Base-by-base conservation (phyloP, 2,113 vertebrate genomes). In the Pao palembangensis region DNA sequence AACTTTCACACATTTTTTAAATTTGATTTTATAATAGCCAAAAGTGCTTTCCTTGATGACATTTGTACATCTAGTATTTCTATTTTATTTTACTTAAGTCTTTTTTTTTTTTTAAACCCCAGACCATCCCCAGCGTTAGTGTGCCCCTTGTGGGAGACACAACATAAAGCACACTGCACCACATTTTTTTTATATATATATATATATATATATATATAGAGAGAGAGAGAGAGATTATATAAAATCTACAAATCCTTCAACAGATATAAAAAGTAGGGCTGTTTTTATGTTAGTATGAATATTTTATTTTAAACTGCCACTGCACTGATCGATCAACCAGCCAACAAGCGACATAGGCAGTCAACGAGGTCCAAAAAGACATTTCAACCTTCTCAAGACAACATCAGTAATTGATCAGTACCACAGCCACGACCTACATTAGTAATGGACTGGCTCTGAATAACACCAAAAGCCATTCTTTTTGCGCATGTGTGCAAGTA, bases 221-320 rank as follows among this genome's bases (percentile, higher is more conserved):
- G 15, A 81, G 64, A 86, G 84, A 18, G 8, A 49, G 17, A 53
- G 15, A 81, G 64, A 86, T 84, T 34, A 81, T 60, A 81, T 73
- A 82, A 71, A 57, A 77, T 47, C 66, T 80, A 81, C 78, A 63
- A 85, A 81, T 76, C 76, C 79, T 67, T 69, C 75, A 78, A 69
- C 59, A 8, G 46, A 64, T 83, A 73, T 86, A 85, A 79, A 87
- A 60, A 65, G 34, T 60, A 76, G 69, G 56, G 55, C 51, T 64
- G 60, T 68, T 61, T 66, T 49, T 54, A n/a, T 62, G 56, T 75
- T 50, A 56, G 15, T 77, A 51, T 69, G 67, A 64, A 71, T 74
- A 61, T 78, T 76, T 73, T 21, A 67, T 64, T 79, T 72, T 71
- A 69, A 75, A 83, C 77, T 58, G 80, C 55, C 61, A 65, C 74